Percentiles rank a stretch among this genome's conserved stretches.
Conservation (phyloP, 1,140 invertebrate genomes). For the Drosophila ambigua region DNA sequence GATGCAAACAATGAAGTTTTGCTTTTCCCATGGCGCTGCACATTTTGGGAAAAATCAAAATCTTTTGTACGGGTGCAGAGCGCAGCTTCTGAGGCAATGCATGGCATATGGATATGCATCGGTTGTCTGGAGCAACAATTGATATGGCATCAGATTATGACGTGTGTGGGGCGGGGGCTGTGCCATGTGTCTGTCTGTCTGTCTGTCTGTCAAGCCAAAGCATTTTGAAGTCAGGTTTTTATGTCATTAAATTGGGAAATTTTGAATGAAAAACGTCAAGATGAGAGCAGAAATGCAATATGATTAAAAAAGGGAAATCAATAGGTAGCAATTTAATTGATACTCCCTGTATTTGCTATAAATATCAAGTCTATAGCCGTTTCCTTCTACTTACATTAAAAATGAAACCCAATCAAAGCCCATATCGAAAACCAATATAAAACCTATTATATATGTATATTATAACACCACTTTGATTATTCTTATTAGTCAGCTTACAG, state of each 20-base stretch:
- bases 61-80: slow-evolving; percentile 6
- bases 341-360: too few species aligned
- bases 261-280: slow-evolving; percentile 1
- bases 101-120: slow-evolving; percentile 35
- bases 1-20: slow-evolving; percentile 35
- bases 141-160: slow-evolving; percentile 41
- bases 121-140: slow-evolving; percentile 36
- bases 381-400: too few species aligned
- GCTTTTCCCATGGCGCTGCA: slow-evolving; percentile 38
- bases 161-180: slow-evolving; percentile 8
- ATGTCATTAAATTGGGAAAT: slow-evolving; percentile 13
- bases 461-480: too few species aligned
- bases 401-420: too few species aligned
- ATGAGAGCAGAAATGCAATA: slow-evolving; percentile 2
- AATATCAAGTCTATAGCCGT: too few species aligned
- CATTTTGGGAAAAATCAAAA: slow-evolving; percentile 40
- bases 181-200: slow-evolving; percentile 1
- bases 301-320: too few species aligned
- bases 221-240: slow-evolving; percentile 37
- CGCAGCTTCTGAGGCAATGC: slow-evolving; percentile 32
- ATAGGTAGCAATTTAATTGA: too few species aligned
- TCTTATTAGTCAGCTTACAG: too few species aligned
- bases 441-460: too few species aligned
- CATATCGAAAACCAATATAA: too few species aligned
- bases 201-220: slow-evolving; percentile 17